Base-by-base conservation (phyloP, 2,888 invertebrate species). In the Rhynchonema sp. region DNA sequence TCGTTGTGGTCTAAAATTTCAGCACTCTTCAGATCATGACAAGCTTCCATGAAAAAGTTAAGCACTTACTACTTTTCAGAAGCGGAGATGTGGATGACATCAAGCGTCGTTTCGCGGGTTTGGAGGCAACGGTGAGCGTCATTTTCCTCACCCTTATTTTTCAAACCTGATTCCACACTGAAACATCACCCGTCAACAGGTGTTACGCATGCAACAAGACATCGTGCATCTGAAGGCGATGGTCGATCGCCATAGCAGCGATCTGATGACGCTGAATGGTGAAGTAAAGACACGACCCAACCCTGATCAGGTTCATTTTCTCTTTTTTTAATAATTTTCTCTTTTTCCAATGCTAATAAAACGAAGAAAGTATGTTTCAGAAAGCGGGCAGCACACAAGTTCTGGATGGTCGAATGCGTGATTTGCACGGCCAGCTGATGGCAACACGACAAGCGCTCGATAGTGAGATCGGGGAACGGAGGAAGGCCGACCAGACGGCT, bases 401-500 rank as follows among this genome's bases (percentile, higher is more conserved):
- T 61, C 46, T 70, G 26, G 70, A 70, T 58, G 59, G 63, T 0
- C 64, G 68, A 55, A 54, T 69, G 1, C 64, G 69, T n/a, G 70
- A 70, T 46, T 57, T 70, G 60, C 68, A 69, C 60, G 65, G 64
- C 13, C 68, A 69, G 57, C 58, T 70, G 28, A 65, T 68, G 63
- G 65, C 66, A 27, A 46, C 70, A 26, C 65, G 67, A 46, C 66
- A 68, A 58, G 52, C 59, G 13, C 57, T 70, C 55, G 67, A 65
- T 27, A 60, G 61, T 9, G 69, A 70, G 59, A 64, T 68, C 28
- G 58, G 61, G 25, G 69, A 70, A 17, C 57, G 70, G n/a, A 64
- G 65, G 46, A 64, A 65, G 38, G 66, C 65, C n/a, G 63, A 64
- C 13, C 64, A 65, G 55, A 59, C 58, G 1, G 63, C 66, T 22